Evolutionary conservation across 2,888 invertebrate species (phyloP), one percentile per base, ranked within the genome.

Genomic region (Drosophila macrospina): DNA sequence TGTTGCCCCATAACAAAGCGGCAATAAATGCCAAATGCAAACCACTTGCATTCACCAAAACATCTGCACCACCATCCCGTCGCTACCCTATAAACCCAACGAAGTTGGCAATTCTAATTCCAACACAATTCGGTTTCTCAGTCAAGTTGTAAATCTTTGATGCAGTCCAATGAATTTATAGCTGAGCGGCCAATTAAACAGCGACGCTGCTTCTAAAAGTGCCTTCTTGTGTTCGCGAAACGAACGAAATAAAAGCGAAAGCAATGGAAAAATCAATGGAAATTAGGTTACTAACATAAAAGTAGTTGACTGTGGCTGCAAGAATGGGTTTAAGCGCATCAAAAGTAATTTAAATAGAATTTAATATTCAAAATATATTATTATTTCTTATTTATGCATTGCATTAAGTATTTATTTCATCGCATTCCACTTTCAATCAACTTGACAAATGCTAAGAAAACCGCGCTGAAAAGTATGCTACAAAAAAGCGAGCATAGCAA

Each of bases 1-100:
- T n/a, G n/a, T n/a, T n/a, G 15, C 45, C 15, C 47, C 57, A 64
- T 39, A 56, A 74, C 64, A 60, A 52, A 50, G 67, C 69, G 50
- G 74, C 86, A 80, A 88, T 83, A 88, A 83, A 83, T 83, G 83
- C 83, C 88, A 88, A 86, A 83, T 83, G 86, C 83, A 88, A 88
- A 69, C 67, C 66, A 57, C 69, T 69, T 67, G 54, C 60, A 77
- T 52, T 15, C 45, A 42, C 86, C 81, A 57, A 74, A 88, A 83
- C 88, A 88, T 73, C 88, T 86, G 88, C 47, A 51, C 57, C 28
- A 16, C 37, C 6, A n/a, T n/a, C n/a, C n/a, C n/a, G n/a, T 1
- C 20, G 3, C 20, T 3, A 20, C 20, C 1, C 20, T 3, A 28
- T 7, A 6, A 28, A 5, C 10, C 26, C 42, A 7, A 26, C 26